phyloP scores from a whole-genome alignment of 2,797 vertebrate genomes.

The Halcyon smyrnensis region DNA sequence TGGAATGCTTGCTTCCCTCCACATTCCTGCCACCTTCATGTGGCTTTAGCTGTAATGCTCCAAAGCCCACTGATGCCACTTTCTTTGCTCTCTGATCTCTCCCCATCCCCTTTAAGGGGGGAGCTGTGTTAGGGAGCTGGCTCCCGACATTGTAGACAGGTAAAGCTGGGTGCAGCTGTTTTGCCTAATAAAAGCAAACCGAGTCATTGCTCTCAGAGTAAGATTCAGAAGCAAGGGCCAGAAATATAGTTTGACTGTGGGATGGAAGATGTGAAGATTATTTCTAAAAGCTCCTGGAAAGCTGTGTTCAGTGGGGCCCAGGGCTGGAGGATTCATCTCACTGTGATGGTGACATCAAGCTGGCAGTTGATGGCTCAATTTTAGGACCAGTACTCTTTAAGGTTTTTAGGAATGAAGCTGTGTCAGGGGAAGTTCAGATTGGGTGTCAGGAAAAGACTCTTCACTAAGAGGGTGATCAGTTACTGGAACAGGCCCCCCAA shows the following conservation, averaged over 20 bases:
- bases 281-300: not conserved
- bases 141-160: not conserved
- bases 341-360: too few species aligned
- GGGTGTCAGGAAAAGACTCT: not conserved
- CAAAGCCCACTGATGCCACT: not conserved
- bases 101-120: not conserved
- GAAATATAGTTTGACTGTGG: not conserved
- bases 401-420: not conserved
- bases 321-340: not conserved
- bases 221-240: not conserved
- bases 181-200: not conserved
- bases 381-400: not conserved
- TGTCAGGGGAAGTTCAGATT: not conserved
- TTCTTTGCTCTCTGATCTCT: not conserved
- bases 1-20: not conserved
- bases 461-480: not conserved
- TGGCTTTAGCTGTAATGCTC: not conserved
- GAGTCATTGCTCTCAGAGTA: not conserved
- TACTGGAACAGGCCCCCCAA: not conserved
- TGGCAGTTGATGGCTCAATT: not conserved
- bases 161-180: not conserved
- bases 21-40: fast-evolving
- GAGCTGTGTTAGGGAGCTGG: not conserved
- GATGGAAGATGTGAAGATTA: not conserved
- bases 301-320: not conserved